A percentile compares a stretch with the other conserved stretches of the same genome.
Conservation (phyloP, 2,888 invertebrate species). For the Acleris holmiana region DNA sequence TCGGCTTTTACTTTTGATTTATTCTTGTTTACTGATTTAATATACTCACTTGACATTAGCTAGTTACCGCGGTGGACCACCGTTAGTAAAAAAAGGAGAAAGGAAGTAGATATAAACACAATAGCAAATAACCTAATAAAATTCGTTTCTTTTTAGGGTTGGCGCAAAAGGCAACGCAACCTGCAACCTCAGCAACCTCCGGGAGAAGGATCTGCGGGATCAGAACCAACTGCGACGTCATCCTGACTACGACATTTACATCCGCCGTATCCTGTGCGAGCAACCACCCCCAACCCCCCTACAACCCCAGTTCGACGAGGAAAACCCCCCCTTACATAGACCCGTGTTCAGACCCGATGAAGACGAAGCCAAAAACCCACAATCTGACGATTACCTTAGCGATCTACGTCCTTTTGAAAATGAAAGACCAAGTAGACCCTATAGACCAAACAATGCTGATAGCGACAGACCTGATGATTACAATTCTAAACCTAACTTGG, state of each 20-base stretch:
- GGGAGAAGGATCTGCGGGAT: slow-evolving; percentile 68
- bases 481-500: slow-evolving; percentile 58
- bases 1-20: too few species aligned
- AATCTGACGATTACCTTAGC: slow-evolving; percentile 57
- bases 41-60: too few species aligned
- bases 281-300: slow-evolving; percentile 71
- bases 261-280: slow-evolving; percentile 69
- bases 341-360: slow-evolving; percentile 69
- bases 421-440: slow-evolving; percentile 50
- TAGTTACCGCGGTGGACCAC: too few species aligned
- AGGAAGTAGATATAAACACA: too few species aligned
- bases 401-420: slow-evolving; percentile 55
- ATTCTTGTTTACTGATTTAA: too few species aligned
- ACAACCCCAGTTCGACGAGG: slow-evolving; percentile 60
- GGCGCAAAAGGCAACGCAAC: slow-evolving; percentile 80
- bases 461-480: slow-evolving; percentile 69
- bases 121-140: too few species aligned
- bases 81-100: too few species aligned
- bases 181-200: slow-evolving; percentile 67
- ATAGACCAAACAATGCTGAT: slow-evolving; percentile 43
- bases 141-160: slow-evolving; percentile 66
- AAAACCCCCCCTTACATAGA: slow-evolving; percentile 57
- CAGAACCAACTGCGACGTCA: slow-evolving; percentile 60
- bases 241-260: slow-evolving; percentile 75
- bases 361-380: slow-evolving; percentile 63